Evolutionary conservation across 2,888 invertebrate genomes (phyloP).

Genomic region (Campaea margaritaria): DNA sequence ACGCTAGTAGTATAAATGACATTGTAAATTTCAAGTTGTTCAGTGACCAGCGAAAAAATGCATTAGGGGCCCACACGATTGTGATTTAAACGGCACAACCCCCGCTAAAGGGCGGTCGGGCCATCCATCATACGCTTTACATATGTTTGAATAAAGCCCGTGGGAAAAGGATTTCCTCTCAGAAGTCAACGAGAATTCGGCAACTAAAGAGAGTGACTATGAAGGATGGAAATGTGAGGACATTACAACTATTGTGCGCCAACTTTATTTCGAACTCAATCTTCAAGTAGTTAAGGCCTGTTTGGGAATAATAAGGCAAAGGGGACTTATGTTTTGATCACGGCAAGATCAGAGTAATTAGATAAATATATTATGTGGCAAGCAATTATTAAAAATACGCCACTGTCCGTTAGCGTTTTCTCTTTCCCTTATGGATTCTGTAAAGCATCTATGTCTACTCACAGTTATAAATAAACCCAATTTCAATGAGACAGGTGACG

Average conservation of each 20-base stretch:
- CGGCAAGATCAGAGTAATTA: too few relatives aligned
- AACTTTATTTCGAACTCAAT: background rate
- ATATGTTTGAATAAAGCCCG: constrained; percentile 86
- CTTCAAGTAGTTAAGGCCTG: too few relatives aligned
- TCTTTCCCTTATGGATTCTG: too few relatives aligned
- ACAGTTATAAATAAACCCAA: too few relatives aligned
- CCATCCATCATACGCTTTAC: constrained; percentile 86
- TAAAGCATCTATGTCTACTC: too few relatives aligned
- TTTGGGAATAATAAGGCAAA: too few relatives aligned
- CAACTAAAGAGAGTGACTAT: constrained; percentile 65
- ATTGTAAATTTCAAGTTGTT: constrained; percentile 75
- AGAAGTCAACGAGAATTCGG: constrained; percentile 79
- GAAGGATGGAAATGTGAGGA: background rate
- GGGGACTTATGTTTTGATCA: too few relatives aligned
- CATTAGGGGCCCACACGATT: constrained; percentile 74
- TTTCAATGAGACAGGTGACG: too few relatives aligned
- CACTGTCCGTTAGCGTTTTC: too few relatives aligned
- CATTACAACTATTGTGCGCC: background rate
- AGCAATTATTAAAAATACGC: too few relatives aligned
- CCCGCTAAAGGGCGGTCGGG: constrained; percentile 70
- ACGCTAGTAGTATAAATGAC: constrained; percentile 68
- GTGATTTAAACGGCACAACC: constrained; percentile 81
- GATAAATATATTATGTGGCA: too few relatives aligned
- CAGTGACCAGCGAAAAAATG: constrained; percentile 80
- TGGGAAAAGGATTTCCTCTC: constrained; percentile 86